Evolutionary conservation across 2,888 invertebrate species (phyloP).

Genomic region (Drosophila dives): DNA sequence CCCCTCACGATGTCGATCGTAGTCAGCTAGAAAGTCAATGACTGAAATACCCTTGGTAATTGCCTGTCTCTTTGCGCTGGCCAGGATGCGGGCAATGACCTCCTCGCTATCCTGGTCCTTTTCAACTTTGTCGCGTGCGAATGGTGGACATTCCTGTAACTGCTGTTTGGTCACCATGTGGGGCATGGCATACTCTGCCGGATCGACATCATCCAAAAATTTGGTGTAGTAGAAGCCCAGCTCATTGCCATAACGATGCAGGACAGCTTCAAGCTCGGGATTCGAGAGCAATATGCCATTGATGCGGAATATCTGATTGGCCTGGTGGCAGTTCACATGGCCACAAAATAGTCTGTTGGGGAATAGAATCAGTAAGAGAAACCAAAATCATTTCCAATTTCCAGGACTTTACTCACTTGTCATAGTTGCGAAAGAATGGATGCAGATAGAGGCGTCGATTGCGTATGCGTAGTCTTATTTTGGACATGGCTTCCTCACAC

Average conservation of each 20-base stretch:
- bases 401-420: slow-evolving; percentile 85
- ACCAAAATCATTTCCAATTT: too few relatives aligned
- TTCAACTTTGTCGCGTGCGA: slow-evolving; percentile 86
- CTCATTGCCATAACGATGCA: slow-evolving; percentile 90
- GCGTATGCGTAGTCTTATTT: slow-evolving; percentile 87
- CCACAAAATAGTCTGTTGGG: slow-evolving; percentile 88
- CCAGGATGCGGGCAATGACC: slow-evolving; percentile 88
- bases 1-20: slow-evolving; percentile 88
- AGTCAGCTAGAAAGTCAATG: slow-evolving; percentile 88
- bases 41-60: slow-evolving; percentile 88
- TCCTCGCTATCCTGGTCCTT: slow-evolving; percentile 85
- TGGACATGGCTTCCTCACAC: slow-evolving; percentile 88
- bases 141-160: slow-evolving; percentile 58
- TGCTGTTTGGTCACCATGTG: slow-evolving; percentile 62
- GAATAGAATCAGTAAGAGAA: background rate
- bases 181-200: slow-evolving; percentile 82
- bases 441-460: slow-evolving; percentile 88
- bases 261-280: slow-evolving; percentile 89
- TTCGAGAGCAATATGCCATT: slow-evolving; percentile 89
- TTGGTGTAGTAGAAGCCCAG: slow-evolving; percentile 90
- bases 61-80: slow-evolving; percentile 90
- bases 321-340: slow-evolving; percentile 89
- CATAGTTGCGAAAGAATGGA: slow-evolving; percentile 90
- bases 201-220: slow-evolving; percentile 88
- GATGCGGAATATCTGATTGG: slow-evolving; percentile 89